A percentile compares a stretch with the other conserved stretches of the same genome.
Conservation (phyloP, 2,113 vertebrate species). For the Festucalex cinctus region DNA sequence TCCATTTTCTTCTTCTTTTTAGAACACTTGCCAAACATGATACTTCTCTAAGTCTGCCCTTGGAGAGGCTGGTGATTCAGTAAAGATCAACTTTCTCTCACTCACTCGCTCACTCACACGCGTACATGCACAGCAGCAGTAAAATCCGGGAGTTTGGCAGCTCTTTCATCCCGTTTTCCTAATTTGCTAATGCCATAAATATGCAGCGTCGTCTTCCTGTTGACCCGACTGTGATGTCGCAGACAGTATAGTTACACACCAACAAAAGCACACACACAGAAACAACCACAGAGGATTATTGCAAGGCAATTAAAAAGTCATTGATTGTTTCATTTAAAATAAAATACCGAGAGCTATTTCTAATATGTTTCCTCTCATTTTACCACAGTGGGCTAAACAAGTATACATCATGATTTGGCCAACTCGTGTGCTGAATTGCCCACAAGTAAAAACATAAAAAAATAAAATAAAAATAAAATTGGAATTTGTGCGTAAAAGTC, state of each 20-base stretch:
- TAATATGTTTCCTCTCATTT: neutral
- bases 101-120: slow-evolving; percentile 14
- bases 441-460: too few relatives aligned
- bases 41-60: slow-evolving; percentile 48
- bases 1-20: slow-evolving; percentile 20
- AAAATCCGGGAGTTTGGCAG: slow-evolving; percentile 38
- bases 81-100: slow-evolving; percentile 52
- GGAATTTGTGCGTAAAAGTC: neutral
- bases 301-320: neutral
- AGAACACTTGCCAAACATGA: slow-evolving; percentile 55
- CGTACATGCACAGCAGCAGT: slow-evolving; percentile 33
- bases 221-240: slow-evolving; percentile 43
- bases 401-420: neutral
- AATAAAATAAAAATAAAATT: neutral
- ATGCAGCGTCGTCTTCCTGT: slow-evolving; percentile 48
- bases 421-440: neutral
- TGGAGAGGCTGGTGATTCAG: slow-evolving; percentile 24
- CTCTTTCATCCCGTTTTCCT: slow-evolving; percentile 60
- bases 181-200: slow-evolving; percentile 63
- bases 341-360: neutral
- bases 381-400: neutral
- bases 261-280: neutral
- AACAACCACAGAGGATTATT: neutral
- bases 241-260: neutral
- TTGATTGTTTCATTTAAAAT: neutral